Evolutionary conservation across 2,888 invertebrate species (phyloP).

Genomic region (Cyclophora albipunctata): DNA sequence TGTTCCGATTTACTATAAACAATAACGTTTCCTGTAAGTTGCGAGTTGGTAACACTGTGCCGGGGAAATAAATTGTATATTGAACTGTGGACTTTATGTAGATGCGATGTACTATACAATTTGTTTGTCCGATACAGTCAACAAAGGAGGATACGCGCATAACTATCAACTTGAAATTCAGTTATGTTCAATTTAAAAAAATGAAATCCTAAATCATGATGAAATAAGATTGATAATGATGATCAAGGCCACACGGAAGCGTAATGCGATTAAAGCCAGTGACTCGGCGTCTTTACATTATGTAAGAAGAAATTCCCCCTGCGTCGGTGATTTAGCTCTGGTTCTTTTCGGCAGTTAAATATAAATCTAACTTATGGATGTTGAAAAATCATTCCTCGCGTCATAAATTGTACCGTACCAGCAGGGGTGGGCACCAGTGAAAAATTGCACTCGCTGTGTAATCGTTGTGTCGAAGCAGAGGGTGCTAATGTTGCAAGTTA

Average conservation of each 20-base stretch:
- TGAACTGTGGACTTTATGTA: no score
- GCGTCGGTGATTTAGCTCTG: slow-evolving; percentile 39
- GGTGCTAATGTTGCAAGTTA: slow-evolving; percentile 66
- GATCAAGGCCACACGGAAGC: not conserved
- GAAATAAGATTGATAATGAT: no score
- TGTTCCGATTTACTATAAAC: slow-evolving; percentile 6
- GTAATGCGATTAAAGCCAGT: slow-evolving; percentile 10
- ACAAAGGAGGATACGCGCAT: no score
- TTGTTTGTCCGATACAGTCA: no score
- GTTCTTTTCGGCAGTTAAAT: slow-evolving; percentile 55
- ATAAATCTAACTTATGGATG: slow-evolving; percentile 65
- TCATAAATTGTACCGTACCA: slow-evolving; percentile 60
- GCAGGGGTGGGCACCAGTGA: slow-evolving; percentile 62
- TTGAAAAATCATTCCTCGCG: slow-evolving; percentile 67
- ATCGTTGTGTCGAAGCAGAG: slow-evolving; percentile 59
- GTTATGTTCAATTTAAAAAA: no score
- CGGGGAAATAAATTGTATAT: no score
- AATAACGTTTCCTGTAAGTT: no score
- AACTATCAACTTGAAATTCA: no score
- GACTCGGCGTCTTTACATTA: slow-evolving; percentile 38
- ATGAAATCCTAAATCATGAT: no score
- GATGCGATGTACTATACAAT: no score
- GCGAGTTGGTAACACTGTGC: no score
- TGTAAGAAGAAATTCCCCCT: slow-evolving; percentile 28
- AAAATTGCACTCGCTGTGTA: slow-evolving; percentile 64